Conservation (phyloP, 2,113 vertebrate species). For the Xyliphius kryptos region DNA sequence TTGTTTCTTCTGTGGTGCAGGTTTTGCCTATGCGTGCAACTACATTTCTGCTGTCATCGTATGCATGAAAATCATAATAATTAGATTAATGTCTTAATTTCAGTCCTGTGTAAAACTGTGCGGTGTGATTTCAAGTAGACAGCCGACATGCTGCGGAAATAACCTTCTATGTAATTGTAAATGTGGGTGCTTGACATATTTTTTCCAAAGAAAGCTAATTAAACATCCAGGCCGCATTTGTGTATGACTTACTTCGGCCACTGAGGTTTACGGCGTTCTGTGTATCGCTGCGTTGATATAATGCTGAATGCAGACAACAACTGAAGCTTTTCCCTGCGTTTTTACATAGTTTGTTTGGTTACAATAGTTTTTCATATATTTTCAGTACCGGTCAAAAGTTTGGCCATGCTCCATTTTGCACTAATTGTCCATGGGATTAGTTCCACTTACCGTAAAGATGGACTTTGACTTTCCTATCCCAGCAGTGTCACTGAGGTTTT, state of each 20-base stretch:
- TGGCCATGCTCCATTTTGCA: too few species aligned
- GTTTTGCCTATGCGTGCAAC: background rate
- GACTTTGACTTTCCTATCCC: too few species aligned
- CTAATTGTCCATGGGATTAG: too few species aligned
- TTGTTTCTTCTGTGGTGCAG: background rate
- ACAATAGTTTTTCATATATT: too few species aligned
- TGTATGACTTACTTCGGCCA: slow-evolving; percentile 8
- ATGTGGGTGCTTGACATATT: slow-evolving; percentile 9
- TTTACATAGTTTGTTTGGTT: too few species aligned
- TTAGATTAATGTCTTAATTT: slow-evolving; percentile 28
- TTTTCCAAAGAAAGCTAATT: slow-evolving; percentile 22
- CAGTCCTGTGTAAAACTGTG: slow-evolving; percentile 6
- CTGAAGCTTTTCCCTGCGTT: too few species aligned
- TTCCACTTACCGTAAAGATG: too few species aligned
- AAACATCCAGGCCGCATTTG: slow-evolving; percentile 26
- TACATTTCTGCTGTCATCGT: background rate
- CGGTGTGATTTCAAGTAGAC: slow-evolving; percentile 6
- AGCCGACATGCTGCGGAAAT: slow-evolving; percentile 6
- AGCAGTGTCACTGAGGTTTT: too few species aligned
- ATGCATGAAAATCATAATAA: slow-evolving; percentile 8
- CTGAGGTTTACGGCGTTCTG: background rate
- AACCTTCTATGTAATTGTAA: slow-evolving; percentile 27
- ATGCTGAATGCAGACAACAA: background rate
- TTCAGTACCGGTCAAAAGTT: too few species aligned
- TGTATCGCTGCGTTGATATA: background rate